Conservation (phyloP, 2,113 vertebrate genomes). For the Dinomys branickii region DNA sequence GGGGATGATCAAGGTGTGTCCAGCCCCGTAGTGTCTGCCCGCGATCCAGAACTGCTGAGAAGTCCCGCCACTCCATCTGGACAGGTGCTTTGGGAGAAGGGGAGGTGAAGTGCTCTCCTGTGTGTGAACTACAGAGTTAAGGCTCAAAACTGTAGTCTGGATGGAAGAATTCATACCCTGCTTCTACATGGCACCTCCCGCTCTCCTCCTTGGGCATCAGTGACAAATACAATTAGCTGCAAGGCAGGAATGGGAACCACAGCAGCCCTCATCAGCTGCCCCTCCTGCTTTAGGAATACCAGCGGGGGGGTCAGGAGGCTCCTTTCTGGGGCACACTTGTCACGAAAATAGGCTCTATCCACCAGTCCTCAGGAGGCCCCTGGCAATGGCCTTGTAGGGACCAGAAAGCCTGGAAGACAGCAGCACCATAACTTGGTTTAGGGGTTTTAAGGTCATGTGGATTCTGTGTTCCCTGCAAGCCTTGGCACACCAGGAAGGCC, state of each 20-base stretch:
- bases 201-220: background rate
- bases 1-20: background rate
- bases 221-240: constrained; percentile 33
- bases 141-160: constrained; percentile 52
- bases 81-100: background rate
- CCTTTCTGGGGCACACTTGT: constrained; percentile 23
- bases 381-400: background rate
- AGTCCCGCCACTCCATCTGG: background rate
- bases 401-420: constrained; percentile 29
- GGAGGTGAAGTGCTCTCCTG: background rate
- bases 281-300: constrained; percentile 23
- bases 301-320: background rate
- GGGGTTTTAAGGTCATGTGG: constrained; percentile 34
- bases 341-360: constrained; percentile 24
- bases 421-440: constrained; percentile 68
- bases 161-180: background rate
- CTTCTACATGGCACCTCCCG: background rate
- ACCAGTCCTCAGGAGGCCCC: background rate
- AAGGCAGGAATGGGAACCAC: background rate
- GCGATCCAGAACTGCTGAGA: background rate
- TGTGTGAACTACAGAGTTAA: constrained; percentile 49
- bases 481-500: background rate
- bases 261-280: background rate
- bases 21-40: background rate
- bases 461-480: background rate